Conservation (phyloP, 2,888 invertebrate species). For the Protophormia terraenovae region DNA sequence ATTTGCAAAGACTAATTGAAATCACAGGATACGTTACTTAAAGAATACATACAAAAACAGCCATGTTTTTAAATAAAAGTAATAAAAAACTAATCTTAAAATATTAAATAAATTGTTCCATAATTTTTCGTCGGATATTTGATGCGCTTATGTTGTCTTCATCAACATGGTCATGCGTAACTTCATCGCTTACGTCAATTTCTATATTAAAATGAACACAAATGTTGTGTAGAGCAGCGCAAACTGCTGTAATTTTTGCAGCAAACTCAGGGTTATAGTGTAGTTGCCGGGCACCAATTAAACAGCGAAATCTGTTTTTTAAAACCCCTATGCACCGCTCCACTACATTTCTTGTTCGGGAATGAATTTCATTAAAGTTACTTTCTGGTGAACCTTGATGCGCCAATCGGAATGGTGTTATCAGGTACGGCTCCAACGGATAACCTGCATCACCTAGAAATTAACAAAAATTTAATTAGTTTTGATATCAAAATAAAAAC, state of each 20-base stretch:
- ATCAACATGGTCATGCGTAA: neutral
- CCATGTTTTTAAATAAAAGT: slow-evolving; percentile 5
- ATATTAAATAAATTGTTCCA: slow-evolving; percentile 16
- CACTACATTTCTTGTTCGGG: slow-evolving; percentile 2
- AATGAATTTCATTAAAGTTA: slow-evolving; percentile 14
- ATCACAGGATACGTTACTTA: neutral
- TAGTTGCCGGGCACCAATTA: neutral
- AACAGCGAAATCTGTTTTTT: slow-evolving; percentile 12
- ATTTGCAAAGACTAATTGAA: neutral
- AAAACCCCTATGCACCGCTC: slow-evolving; percentile 1
- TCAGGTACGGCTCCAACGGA: slow-evolving; percentile 6
- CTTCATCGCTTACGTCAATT: slow-evolving; percentile 3
- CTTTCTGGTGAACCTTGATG: neutral
- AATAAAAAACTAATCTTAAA: neutral
- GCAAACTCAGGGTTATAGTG: slow-evolving; percentile 1
- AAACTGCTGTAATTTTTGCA: slow-evolving; percentile 31
- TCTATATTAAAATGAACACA: slow-evolving; percentile 18
- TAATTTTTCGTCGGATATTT: slow-evolving; percentile 12
- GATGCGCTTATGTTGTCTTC: slow-evolving; percentile 18
- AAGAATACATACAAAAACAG: neutral
- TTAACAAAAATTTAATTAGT: neutral
- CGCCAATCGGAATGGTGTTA: slow-evolving; percentile 4
- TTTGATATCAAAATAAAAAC: neutral
- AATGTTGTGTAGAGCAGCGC: slow-evolving; percentile 10
- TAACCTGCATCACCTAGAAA: slow-evolving; percentile 5